Conservation (phyloP, 2,888 invertebrate genomes). For the Athalia circularis region DNA sequence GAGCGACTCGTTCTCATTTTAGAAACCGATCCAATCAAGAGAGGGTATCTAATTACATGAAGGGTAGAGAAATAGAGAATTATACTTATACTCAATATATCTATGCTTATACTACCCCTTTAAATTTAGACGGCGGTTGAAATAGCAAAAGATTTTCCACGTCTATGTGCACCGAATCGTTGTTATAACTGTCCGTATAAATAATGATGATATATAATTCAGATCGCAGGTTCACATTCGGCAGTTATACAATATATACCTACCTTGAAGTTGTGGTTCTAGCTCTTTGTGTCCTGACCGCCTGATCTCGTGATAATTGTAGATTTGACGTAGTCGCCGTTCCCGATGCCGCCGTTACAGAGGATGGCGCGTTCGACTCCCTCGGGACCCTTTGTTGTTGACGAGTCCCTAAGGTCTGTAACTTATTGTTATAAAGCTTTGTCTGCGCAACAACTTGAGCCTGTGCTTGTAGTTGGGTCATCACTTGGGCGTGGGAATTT, state of each 20-base stretch:
- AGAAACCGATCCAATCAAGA: no score
- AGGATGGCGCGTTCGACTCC: constrained; percentile 47
- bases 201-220: neutral
- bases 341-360: neutral
- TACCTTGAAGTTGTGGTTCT: constrained; percentile 70
- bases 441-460: neutral
- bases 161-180: no score
- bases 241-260: no score
- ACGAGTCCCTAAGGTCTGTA: constrained; percentile 5
- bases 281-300: constrained; percentile 62
- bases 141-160: no score
- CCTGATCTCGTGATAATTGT: constrained; percentile 64
- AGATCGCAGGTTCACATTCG: constrained; percentile 26
- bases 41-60: no score
- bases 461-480: neutral
- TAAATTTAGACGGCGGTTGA: no score
- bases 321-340: constrained; percentile 55
- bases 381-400: constrained; percentile 55
- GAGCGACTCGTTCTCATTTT: no score
- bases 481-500: constrained; percentile 25
- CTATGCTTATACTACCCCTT: no score
- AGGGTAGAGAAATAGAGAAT: no score
- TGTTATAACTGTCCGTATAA: no score
- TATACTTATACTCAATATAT: no score
- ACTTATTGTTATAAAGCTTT: constrained; percentile 51